Evolutionary conservation across 1,140 invertebrate genomes (phyloP), one percentile per base, ranked within the genome.

Genomic region (Ips nitidus): DNA sequence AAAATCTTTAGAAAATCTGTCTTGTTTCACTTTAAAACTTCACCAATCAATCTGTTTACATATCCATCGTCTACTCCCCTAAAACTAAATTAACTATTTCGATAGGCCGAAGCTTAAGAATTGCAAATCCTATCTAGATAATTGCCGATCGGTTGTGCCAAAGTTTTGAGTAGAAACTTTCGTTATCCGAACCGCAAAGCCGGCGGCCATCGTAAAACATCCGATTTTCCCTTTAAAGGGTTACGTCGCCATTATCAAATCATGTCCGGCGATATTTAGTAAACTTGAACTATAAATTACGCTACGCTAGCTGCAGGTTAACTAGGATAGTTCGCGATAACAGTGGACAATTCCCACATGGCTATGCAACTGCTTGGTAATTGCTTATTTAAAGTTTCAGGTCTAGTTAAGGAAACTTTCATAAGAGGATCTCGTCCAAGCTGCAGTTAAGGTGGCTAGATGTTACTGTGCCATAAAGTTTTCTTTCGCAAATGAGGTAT

Each of bases 251-350:
- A 50, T 50, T 50, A 50, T 50, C 45, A 50, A 50, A 50, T 50
- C 45, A 50, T 50, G 45, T 50, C 45, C 7, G 45, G 45, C 22
- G 45, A 50, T 50, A 50, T 50, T 50, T 50, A 50, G 45, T 50
- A 50, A 50, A 50, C 45, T 50, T 50, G 45, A 50, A 22, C 45
- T 50, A 6, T 50, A 50, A 50, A 50, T 50, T 50, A 50, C 45
- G 6, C 3, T 50, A 50, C 45, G 6, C 3, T 8, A 50, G 45
- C 22, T 50, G 45, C 3, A 50, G 45, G 45, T 50, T 50, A 50
- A 50, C 45, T 50, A 8, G 6, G 22, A 22, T 6, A 22, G 45
- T 50, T 6, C 6, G 7, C 7, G 45, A 50, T 50, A 50, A 50
- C 45, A 50, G 45, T 50, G 45, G 45, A 2, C 45, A 22, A 50